These are phyloP conservation scores for Oplegnathus fasciatus DNA, from an alignment of 2,113 vertebrate species.

Conservation along the genomic window DNA sequence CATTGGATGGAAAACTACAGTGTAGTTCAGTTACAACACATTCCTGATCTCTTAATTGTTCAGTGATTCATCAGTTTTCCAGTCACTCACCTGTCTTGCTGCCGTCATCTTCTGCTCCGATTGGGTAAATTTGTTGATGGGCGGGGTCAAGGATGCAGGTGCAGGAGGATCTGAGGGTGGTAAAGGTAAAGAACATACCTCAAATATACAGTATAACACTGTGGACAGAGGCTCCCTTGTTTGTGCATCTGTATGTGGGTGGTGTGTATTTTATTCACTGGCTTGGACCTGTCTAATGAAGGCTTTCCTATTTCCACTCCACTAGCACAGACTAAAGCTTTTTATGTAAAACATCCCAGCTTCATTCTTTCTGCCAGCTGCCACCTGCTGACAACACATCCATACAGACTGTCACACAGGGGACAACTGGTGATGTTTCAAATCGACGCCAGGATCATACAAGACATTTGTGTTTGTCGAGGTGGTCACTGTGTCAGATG, in stretches of 20 bases:
- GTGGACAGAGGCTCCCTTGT: background rate
- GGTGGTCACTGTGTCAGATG: too few species aligned
- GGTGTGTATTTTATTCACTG: background rate
- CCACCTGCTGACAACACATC: background rate
- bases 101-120: conserved; percentile 47
- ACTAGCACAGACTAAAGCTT: background rate
- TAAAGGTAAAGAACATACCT: background rate
- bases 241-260: background rate
- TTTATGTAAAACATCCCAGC: background rate
- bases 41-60: background rate
- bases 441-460: too few species aligned
- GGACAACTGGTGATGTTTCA: background rate
- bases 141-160: conserved; percentile 43
- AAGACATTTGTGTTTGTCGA: too few species aligned
- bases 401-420: background rate
- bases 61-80: background rate
- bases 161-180: conserved; percentile 63
- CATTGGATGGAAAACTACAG: background rate
- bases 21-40: background rate
- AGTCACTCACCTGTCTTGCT: conserved; percentile 65
- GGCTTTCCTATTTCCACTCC: background rate
- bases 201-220: background rate
- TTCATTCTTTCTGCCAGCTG: too few species aligned
- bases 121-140: conserved; percentile 10
- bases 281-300: background rate